Evolutionary conservation across 2,888 invertebrate genomes (phyloP), one percentile per base, ranked within the genome.

Genomic region (Hartigia nigra): DNA sequence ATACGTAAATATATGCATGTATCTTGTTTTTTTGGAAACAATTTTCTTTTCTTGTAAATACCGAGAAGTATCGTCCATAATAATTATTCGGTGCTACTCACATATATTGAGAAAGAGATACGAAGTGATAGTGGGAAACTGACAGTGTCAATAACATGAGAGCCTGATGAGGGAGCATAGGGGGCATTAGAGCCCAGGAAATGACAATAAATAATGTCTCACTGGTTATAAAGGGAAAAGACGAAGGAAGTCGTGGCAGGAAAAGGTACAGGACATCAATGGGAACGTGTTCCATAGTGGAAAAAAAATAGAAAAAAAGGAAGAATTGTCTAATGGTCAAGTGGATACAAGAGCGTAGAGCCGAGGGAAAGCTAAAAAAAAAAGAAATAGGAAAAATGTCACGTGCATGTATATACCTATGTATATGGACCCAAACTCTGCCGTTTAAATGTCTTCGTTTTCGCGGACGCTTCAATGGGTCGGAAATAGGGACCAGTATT

Each of bases 11-110:
- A 55, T 55, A 23, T 9, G 9, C 39, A 9, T 2, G 23, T 23
- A 14, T n/a, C 2, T 14, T 39, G 39, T 39, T 39, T 39, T 55
- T 55, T 55, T 34, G 3, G 35, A 5, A 77, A 77, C 35, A 14
- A 74, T 75, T 77, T 55, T 79, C 69, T 55, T 77, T 12, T 32
- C 23, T 39, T 5, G 76, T 69, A 55, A 55, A 55, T 55, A 23
- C 23, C 9, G 14, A 23, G 1, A 55, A 55, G 5, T 39, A 39
- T 39, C 1, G 5, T 23, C 5, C 5, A 23, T 55, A 23, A 55
- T 55, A 9, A 55, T 23, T 55, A 23, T 23, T 0, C 14, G 39
- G 9, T 23, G 23, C 23, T 9, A 9, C 39, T 55, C 9, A 55
- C 14, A 9, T 5, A 55, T 23, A 55, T 23, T 55, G 4, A 23